Evolutionary conservation across 1,140 invertebrate species (phyloP).

Genomic region (Manduca sexta): DNA sequence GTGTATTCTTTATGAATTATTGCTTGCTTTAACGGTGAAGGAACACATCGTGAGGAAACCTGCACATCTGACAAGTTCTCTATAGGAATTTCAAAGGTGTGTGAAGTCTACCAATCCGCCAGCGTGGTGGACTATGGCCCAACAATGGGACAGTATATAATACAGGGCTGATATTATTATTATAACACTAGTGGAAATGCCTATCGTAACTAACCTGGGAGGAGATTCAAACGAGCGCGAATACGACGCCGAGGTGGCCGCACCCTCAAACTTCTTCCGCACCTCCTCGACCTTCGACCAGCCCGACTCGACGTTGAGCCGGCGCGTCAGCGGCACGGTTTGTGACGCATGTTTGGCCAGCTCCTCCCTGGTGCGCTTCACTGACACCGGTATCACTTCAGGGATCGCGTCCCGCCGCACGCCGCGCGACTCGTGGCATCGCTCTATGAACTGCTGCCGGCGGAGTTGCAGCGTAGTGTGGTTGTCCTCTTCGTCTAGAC

Average conservation of each 20-base stretch:
- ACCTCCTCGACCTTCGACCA: constrained; percentile 68
- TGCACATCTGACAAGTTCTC: too few species aligned
- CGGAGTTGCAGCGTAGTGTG: constrained; percentile 41
- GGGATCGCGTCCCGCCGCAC: constrained; percentile 40
- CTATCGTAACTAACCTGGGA: constrained; percentile 35
- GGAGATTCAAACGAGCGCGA: constrained; percentile 59
- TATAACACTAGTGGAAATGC: too few species aligned
- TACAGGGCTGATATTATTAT: too few species aligned
- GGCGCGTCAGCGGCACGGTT: constrained; percentile 37
- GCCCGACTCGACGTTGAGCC: constrained; percentile 57
- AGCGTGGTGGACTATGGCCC: too few species aligned
- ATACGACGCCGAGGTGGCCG: constrained; percentile 34
- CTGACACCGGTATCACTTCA: constrained; percentile 56
- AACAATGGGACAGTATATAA: too few species aligned
- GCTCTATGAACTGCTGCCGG: constrained; percentile 54
- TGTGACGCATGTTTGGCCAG: constrained; percentile 58
- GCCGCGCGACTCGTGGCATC: constrained; percentile 52
- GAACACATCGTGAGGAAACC: too few species aligned
- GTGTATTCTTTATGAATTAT: too few species aligned
- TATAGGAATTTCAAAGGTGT: too few species aligned
- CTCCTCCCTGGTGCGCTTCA: constrained; percentile 55
- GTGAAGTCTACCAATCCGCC: too few species aligned
- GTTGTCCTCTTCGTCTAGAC: constrained; percentile 43
- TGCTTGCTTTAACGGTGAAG: too few species aligned
- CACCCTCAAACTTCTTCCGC: constrained; percentile 62